These are phyloP conservation scores for Darevskia nairensis DNA, from an alignment of 2,797 vertebrate genomes.

Conservation along the genomic window DNA sequence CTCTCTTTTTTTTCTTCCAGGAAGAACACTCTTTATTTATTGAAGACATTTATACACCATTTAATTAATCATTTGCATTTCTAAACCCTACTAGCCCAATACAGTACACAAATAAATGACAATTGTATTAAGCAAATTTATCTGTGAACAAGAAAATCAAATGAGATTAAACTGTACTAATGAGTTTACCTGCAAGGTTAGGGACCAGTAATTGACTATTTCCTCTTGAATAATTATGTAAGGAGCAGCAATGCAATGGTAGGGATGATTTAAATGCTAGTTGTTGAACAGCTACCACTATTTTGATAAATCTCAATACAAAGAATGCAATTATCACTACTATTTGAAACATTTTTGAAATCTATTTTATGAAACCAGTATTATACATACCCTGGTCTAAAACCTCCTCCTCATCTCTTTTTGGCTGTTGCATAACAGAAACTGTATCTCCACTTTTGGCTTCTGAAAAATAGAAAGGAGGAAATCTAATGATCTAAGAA, in stretches of 20 bases:
- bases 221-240: slow-evolving; percentile 49
- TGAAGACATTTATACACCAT: no score
- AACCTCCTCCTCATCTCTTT: slow-evolving; percentile 81
- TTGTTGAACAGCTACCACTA: slow-evolving; percentile 22
- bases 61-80: no score
- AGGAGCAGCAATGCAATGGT: slow-evolving; percentile 11
- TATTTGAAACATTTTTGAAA: not conserved
- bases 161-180: slow-evolving; percentile 52
- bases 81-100: not conserved
- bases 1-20: slow-evolving; percentile 1
- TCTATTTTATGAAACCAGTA: slow-evolving; percentile 22
- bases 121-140: slow-evolving; percentile 45
- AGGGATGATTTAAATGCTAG: slow-evolving; percentile 18
- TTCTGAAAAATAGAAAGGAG: slow-evolving; percentile 68
- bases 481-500: not conserved
- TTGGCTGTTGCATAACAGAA: slow-evolving; percentile 73
- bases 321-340: slow-evolving; percentile 12
- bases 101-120: not conserved
- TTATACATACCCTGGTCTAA: slow-evolving; percentile 87
- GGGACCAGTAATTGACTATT: slow-evolving; percentile 32
- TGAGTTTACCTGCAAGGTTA: slow-evolving; percentile 47
- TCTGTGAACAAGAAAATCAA: slow-evolving; percentile 46
- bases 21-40: not conserved
- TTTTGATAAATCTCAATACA: not conserved
- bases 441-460: slow-evolving; percentile 72